phyloP scores from a whole-genome alignment of 2,113 vertebrate species.

The Zosterops pallidus region DNA sequence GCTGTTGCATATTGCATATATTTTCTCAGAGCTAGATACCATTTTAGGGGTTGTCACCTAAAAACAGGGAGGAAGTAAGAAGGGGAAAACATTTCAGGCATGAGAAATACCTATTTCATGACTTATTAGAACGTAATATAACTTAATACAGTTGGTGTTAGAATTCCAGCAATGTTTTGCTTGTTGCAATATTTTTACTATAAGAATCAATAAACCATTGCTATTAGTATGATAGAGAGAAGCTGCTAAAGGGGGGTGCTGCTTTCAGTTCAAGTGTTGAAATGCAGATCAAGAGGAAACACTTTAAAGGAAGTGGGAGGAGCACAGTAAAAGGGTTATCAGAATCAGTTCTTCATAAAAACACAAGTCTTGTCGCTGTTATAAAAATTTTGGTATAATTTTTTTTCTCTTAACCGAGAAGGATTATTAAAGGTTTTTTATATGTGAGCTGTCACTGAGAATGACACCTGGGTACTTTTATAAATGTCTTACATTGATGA shows the following conservation, averaged over 20 bases:
- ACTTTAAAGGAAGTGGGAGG: background rate
- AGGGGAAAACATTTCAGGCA: background rate
- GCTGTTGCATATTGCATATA: background rate
- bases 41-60: background rate
- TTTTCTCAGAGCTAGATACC: background rate
- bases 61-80: background rate
- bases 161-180: background rate
- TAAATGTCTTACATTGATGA: background rate
- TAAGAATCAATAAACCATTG: background rate
- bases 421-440: background rate
- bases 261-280: background rate
- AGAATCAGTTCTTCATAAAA: background rate
- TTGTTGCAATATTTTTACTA: background rate
- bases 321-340: background rate
- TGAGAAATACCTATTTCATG: background rate
- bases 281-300: background rate
- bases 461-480: background rate
- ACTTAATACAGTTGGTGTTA: background rate
- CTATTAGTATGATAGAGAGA: background rate
- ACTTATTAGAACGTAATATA: background rate
- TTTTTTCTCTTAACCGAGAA: background rate
- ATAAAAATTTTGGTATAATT: fast-evolving
- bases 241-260: background rate
- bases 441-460: background rate
- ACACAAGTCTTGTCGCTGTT: background rate